A percentile compares a stretch with the other conserved stretches of the same genome.
Conservation (phyloP, 2,888 invertebrate species). For the Drosophila melanosoma region DNA sequence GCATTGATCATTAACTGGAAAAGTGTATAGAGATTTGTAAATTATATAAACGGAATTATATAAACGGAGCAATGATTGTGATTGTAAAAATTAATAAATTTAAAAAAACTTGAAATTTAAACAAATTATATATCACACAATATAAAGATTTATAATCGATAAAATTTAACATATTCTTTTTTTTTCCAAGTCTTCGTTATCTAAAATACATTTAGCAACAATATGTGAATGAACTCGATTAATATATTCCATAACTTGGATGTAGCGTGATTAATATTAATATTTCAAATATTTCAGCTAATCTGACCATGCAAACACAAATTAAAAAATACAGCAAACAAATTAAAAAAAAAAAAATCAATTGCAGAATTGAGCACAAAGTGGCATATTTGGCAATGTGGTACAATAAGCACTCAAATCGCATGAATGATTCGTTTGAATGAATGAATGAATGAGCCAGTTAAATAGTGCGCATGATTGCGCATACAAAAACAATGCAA, state of each 20-base stretch:
- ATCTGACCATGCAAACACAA: neutral
- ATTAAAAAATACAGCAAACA: neutral
- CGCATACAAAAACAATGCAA: constrained; percentile 48
- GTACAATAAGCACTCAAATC: constrained; percentile 24
- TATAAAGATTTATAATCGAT: neutral
- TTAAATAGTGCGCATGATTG: constrained; percentile 67
- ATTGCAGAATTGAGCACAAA: constrained; percentile 27
- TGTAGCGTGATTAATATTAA: constrained; percentile 30
- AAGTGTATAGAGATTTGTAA: neutral
- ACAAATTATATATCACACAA: neutral
- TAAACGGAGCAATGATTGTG: neutral
- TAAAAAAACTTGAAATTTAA: neutral
- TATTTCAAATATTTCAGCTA: constrained; percentile 17
- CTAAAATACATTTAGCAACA: neutral
- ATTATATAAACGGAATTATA: neutral
- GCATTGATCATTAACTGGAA: constrained; percentile 1
- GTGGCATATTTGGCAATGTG: constrained; percentile 47
- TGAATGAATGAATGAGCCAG: constrained; percentile 58
- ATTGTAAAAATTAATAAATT: neutral
- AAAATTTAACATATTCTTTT: neutral
- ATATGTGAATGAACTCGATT: neutral
- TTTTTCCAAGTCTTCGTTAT: neutral
- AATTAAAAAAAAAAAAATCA: constrained; percentile 10
- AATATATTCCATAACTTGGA: constrained; percentile 1
- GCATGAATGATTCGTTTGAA: constrained; percentile 61